Percentiles rank a stretch among this genome's conserved stretches.
Evolutionary conservation across 2,888 invertebrate genomes (phyloP).

Genomic region (Isotomurus palustris): DNA sequence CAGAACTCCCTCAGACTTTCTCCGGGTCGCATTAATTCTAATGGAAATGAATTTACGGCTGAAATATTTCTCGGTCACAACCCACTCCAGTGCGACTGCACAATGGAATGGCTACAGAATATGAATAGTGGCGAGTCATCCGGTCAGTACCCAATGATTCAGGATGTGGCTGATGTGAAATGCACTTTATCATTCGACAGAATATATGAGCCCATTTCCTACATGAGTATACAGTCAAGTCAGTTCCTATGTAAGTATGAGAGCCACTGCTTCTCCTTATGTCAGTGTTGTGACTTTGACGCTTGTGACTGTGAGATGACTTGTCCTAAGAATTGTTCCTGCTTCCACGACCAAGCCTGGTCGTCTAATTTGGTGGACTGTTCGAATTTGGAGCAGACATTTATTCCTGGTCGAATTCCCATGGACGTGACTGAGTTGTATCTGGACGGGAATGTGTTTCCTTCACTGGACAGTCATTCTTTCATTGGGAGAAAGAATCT

Average conservation of each 20-base stretch:
- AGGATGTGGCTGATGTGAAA: slow-evolving; percentile 76
- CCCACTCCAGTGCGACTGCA: slow-evolving; percentile 81
- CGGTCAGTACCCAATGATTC: slow-evolving; percentile 72
- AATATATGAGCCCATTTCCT: slow-evolving; percentile 66
- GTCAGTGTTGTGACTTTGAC: slow-evolving; percentile 86
- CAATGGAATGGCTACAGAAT: slow-evolving; percentile 85
- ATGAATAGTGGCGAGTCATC: slow-evolving; percentile 67
- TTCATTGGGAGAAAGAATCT: slow-evolving; percentile 79
- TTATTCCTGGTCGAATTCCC: slow-evolving; percentile 75
- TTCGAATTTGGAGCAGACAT: slow-evolving; percentile 54
- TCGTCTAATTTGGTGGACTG: slow-evolving; percentile 81
- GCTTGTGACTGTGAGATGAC: slow-evolving; percentile 91
- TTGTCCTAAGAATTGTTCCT: slow-evolving; percentile 79
- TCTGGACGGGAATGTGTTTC: slow-evolving; percentile 76
- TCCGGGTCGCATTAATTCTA: slow-evolving; percentile 40
- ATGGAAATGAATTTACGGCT: slow-evolving; percentile 51
- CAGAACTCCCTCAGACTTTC: slow-evolving; percentile 50
- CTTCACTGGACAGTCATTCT: slow-evolving; percentile 70
- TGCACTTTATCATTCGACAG: slow-evolving; percentile 75
- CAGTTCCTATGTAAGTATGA: slow-evolving; percentile 82
- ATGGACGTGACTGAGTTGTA: slow-evolving; percentile 87
- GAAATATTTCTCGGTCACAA: slow-evolving; percentile 81
- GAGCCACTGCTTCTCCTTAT: slow-evolving; percentile 77
- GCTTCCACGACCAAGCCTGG: slow-evolving; percentile 84
- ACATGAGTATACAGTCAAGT: slow-evolving; percentile 72